A percentile compares a stretch with the other conserved stretches of the same genome.
Conservation (phyloP, 2,797 vertebrate species). For the Squalus acanthias region DNA sequence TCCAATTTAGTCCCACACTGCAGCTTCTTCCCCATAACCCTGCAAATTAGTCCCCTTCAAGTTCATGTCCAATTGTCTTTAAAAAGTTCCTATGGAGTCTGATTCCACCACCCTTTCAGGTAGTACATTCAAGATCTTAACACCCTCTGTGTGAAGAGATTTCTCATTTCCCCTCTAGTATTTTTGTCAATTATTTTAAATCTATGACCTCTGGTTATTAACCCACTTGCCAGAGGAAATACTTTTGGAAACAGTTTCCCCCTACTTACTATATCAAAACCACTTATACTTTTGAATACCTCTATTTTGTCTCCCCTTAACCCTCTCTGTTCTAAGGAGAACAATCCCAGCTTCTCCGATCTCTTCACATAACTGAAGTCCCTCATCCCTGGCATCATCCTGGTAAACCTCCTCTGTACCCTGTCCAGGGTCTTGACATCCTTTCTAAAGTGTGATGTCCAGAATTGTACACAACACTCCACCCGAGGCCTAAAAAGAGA, state of each 20-base stretch:
- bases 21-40: neutral
- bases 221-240: neutral
- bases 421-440: neutral
- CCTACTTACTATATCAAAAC: neutral
- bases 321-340: neutral
- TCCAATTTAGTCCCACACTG: neutral
- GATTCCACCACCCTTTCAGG: neutral
- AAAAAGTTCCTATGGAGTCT: neutral
- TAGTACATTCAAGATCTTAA: neutral
- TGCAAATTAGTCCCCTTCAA: neutral
- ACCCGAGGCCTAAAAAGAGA: neutral
- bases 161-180: neutral
- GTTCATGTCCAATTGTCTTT: neutral
- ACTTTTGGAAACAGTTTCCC: neutral
- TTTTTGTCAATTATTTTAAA: neutral
- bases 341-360: too few relatives aligned
- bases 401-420: neutral
- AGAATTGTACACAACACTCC: neutral
- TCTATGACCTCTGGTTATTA: neutral
- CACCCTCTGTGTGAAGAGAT: neutral
- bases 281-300: neutral
- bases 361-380: neutral
- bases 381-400: neutral
- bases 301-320: neutral
- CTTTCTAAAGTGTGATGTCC: neutral